phyloP scores from a whole-genome alignment of 1,140 invertebrate species.

The Trissolcus basalis region DNA sequence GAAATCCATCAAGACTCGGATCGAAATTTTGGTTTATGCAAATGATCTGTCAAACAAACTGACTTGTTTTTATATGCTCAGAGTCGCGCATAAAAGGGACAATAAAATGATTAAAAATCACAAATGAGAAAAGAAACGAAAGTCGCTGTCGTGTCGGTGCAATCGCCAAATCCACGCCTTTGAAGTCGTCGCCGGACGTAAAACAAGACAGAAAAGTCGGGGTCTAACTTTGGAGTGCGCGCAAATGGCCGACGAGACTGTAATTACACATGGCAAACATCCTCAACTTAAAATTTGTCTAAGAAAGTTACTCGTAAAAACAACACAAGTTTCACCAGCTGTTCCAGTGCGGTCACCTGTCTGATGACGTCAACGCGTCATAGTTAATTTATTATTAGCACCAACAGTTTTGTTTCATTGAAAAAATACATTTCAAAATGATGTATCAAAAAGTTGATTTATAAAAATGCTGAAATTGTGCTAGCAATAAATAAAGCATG shows the following conservation, averaged over 20 bases:
- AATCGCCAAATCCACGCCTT: constrained; percentile 19
- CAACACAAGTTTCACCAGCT: neutral
- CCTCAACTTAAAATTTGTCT: constrained; percentile 28
- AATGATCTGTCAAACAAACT: too few relatives aligned
- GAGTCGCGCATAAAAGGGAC: too few relatives aligned
- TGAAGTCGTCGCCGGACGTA: constrained; percentile 12
- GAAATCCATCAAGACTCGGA: too few relatives aligned
- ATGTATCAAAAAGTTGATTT: too few relatives aligned
- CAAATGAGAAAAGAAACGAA: constrained; percentile 21
- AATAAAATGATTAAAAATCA: constrained; percentile 18
- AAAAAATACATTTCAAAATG: too few relatives aligned
- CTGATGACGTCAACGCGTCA: too few relatives aligned
- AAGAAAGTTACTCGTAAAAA: constrained; percentile 4
- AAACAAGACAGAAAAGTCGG: constrained; percentile 17
- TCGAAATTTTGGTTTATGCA: too few relatives aligned
- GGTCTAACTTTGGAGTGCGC: constrained; percentile 28
- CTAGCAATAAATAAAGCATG: too few relatives aligned
- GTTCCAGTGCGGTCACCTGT: neutral
- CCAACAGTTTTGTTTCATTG: too few relatives aligned
- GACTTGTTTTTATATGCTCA: too few relatives aligned
- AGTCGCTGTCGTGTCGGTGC: constrained; percentile 6
- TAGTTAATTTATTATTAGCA: too few relatives aligned
- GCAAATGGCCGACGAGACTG: constrained; percentile 13
- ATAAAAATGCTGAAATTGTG: too few relatives aligned
- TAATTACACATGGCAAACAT: constrained; percentile 41